Evolutionary conservation across 2,113 vertebrate genomes (phyloP).

Genomic region (Centropus unirufus): DNA sequence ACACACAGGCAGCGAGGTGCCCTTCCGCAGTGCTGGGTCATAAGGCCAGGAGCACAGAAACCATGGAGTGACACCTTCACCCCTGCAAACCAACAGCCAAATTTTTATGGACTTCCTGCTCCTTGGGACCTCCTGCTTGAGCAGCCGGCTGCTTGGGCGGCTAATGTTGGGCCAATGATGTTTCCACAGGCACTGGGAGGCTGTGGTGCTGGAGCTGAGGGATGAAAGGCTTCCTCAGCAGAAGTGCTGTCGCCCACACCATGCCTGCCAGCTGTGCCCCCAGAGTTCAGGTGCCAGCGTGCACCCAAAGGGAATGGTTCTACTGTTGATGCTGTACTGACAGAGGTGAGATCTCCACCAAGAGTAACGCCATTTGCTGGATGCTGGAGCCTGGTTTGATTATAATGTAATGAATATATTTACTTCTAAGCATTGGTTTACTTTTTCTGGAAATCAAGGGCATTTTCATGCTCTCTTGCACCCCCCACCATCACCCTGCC

Average conservation of each 20-base stretch:
- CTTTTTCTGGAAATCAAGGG: not conserved
- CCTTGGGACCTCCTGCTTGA: not conserved
- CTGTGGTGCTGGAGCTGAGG: not conserved
- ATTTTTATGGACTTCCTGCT: not conserved
- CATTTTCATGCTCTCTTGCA: not conserved
- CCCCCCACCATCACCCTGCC: accelerated
- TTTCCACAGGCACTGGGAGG: not conserved
- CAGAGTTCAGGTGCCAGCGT: not conserved
- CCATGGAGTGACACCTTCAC: not conserved
- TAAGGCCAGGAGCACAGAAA: not conserved
- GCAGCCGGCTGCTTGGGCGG: not conserved
- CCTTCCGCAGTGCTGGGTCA: not conserved
- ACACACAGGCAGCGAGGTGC: not conserved
- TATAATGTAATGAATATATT: not conserved
- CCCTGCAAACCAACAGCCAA: not conserved
- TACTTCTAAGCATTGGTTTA: not conserved
- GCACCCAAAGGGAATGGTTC: not conserved
- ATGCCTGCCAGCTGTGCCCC: accelerated
- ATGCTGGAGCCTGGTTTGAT: not conserved
- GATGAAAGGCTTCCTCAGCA: not conserved
- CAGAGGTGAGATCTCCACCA: not conserved
- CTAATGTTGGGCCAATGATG: not conserved
- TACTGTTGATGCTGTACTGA: accelerated
- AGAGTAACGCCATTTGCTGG: not conserved
- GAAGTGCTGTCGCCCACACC: accelerated